phyloP scores from a whole-genome alignment of 2,888 invertebrate species.

The Eupeodes luniger region DNA sequence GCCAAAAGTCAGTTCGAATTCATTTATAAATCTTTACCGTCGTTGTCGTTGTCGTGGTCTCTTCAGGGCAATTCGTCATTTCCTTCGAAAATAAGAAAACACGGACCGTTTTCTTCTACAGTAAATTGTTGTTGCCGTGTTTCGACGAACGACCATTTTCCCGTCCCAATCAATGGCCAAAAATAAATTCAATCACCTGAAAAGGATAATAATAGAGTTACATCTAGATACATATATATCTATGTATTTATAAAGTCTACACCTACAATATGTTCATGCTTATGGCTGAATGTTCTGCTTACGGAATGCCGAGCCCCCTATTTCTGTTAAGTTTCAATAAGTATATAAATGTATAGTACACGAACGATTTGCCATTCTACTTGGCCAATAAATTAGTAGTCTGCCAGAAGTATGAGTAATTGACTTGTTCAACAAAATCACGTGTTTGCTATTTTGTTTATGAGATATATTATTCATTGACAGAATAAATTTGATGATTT shows the following conservation, averaged over 20 bases:
- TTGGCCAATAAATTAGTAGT: conserved; percentile 66
- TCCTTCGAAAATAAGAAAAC: conserved; percentile 48
- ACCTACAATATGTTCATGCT: conserved; percentile 18
- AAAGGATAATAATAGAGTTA: conserved; percentile 60
- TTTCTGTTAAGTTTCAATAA: conserved; percentile 38
- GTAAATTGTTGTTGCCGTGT: not conserved
- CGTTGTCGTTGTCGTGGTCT: conserved; percentile 9
- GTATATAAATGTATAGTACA: not conserved
- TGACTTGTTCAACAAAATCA: conserved; percentile 67
- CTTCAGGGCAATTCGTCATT: conserved; percentile 65
- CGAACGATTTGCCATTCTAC: conserved; percentile 9
- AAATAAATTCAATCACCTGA: conserved; percentile 73
- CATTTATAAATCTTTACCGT: conserved; percentile 54
- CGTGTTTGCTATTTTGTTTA: conserved; percentile 48
- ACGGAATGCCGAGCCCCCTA: conserved; percentile 68
- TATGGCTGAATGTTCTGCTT: conserved; percentile 36
- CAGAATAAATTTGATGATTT: conserved; percentile 26
- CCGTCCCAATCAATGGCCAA: conserved; percentile 61
- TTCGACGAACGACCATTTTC: conserved; percentile 16
- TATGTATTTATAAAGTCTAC: not conserved
- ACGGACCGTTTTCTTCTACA: conserved; percentile 8
- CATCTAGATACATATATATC: not conserved
- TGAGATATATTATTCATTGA: conserved; percentile 29
- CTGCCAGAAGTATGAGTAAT: conserved; percentile 60
- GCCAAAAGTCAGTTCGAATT: conserved; percentile 67